A percentile compares a stretch with the other conserved stretches of the same genome.
Conservation (phyloP, 2,797 vertebrate species). For the Sebastes kiyomatsui region DNA sequence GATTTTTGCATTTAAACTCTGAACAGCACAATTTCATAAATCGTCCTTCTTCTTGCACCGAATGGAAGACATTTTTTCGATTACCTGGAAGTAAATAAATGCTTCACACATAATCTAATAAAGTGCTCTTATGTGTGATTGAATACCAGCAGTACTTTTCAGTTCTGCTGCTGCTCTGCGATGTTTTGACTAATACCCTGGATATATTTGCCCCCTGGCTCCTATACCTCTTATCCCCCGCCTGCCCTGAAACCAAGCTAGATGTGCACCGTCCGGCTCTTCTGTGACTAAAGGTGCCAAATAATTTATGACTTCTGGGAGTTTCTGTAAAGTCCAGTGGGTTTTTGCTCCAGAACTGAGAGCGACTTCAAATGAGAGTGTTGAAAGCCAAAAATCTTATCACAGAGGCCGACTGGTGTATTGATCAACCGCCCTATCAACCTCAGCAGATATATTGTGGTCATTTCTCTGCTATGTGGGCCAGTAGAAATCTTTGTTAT, state of each 20-base stretch:
- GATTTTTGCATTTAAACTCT: neutral
- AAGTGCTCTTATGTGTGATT: neutral
- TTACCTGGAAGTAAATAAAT: neutral
- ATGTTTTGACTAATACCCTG: neutral
- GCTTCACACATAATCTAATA: neutral
- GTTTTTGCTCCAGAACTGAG: conserved; percentile 26
- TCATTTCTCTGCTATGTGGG: conserved; percentile 49
- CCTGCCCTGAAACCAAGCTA: neutral
- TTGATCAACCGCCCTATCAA: conserved; percentile 58
- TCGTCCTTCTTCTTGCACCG: neutral
- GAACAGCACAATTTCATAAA: neutral
- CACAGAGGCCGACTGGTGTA: conserved; percentile 31
- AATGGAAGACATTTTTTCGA: neutral
- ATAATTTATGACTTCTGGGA: conserved; percentile 61
- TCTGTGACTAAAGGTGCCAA: conserved; percentile 45
- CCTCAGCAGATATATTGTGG: conserved; percentile 57
- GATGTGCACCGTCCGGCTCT: conserved; percentile 26
- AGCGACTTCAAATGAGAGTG: conserved; percentile 16
- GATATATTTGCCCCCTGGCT: conserved; percentile 11
- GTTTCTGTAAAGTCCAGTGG: conserved; percentile 48
- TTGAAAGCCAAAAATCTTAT: conserved; percentile 45
- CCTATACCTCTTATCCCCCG: neutral
- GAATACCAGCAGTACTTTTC: neutral
- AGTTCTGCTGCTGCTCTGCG: neutral
- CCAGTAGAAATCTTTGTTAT: conserved; percentile 60